A percentile compares a stretch with the other conserved stretches of the same genome.
Evolutionary conservation across 2,888 invertebrate genomes (phyloP).

Genomic region (Pocota personata): DNA sequence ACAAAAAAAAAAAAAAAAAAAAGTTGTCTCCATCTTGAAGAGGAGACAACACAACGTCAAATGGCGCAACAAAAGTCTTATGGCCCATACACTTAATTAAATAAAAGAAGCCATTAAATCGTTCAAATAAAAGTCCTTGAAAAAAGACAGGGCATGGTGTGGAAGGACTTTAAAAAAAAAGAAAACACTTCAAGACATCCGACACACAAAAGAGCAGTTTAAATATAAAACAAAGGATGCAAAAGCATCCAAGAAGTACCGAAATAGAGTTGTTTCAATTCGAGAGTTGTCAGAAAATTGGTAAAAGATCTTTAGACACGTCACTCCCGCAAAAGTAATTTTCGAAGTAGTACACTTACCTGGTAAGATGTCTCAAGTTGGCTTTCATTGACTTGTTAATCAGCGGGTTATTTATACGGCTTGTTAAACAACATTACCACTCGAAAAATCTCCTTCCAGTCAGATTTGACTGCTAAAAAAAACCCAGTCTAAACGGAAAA

Average conservation of each 20-base stretch:
- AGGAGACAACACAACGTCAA: constrained; percentile 45
- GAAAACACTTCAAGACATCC: constrained; percentile 50
- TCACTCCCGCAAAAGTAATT: constrained; percentile 8
- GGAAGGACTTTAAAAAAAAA: background rate
- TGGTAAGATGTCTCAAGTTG: background rate
- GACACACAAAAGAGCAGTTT: constrained; percentile 59
- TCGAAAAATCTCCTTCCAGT: too few relatives aligned
- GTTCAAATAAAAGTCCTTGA: constrained; percentile 68
- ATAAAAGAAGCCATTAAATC: constrained; percentile 70
- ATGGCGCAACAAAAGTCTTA: constrained; percentile 62
- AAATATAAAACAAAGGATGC: constrained; percentile 52
- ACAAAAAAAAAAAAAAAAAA: background rate
- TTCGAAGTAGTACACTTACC: constrained; percentile 9
- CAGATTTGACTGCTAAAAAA: too few relatives aligned
- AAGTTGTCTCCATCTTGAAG: constrained; percentile 21
- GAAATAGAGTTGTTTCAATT: constrained; percentile 54
- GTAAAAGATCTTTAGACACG: background rate
- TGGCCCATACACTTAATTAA: constrained; percentile 71
- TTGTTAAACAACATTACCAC: too few relatives aligned
- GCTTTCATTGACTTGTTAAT: too few relatives aligned
- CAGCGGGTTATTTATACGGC: too few relatives aligned
- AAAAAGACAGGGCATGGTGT: constrained; percentile 28
- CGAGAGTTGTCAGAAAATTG: constrained; percentile 30
- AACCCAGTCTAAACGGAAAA: too few relatives aligned
- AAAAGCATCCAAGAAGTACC: constrained; percentile 20